Conservation (phyloP, 2,113 vertebrate species). For the Quiscalus mexicanus region DNA sequence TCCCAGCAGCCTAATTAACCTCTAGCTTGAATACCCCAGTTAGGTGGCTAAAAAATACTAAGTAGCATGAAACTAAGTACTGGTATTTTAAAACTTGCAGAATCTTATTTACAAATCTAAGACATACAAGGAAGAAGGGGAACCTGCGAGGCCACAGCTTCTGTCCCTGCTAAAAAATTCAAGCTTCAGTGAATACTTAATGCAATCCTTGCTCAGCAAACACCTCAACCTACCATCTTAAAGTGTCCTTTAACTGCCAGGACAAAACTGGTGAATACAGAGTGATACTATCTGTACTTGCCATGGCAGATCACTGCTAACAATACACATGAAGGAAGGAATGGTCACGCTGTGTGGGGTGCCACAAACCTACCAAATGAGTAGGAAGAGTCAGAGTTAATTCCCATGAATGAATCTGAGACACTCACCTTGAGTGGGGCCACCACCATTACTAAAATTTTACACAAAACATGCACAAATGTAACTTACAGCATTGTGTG, state of each 20-base stretch:
- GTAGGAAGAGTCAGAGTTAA: not conserved
- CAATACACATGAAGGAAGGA: not conserved
- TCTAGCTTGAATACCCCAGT: not conserved
- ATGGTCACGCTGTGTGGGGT: not conserved
- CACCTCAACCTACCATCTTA: not conserved
- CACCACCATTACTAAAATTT: not conserved
- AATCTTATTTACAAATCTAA: not conserved
- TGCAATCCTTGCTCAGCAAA: not conserved
- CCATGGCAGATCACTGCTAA: not conserved
- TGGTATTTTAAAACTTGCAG: not conserved
- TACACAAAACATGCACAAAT: not conserved
- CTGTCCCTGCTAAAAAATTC: not conserved
- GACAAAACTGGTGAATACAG: not conserved
- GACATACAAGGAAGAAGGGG: not conserved
- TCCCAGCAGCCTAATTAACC: not conserved
- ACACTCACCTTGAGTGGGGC: fast-evolving
- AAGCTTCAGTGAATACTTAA: not conserved
- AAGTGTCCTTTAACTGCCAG: not conserved
- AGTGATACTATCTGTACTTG: not conserved
- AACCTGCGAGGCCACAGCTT: not conserved
- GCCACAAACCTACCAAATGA: not conserved
- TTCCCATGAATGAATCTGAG: not conserved
- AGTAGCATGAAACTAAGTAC: not conserved
- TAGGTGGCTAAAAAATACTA: not conserved
- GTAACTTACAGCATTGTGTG: slow-evolving; percentile 81